Base-by-base conservation (phyloP, 2,797 vertebrate genomes). In the Pempheris klunzingeri region DNA sequence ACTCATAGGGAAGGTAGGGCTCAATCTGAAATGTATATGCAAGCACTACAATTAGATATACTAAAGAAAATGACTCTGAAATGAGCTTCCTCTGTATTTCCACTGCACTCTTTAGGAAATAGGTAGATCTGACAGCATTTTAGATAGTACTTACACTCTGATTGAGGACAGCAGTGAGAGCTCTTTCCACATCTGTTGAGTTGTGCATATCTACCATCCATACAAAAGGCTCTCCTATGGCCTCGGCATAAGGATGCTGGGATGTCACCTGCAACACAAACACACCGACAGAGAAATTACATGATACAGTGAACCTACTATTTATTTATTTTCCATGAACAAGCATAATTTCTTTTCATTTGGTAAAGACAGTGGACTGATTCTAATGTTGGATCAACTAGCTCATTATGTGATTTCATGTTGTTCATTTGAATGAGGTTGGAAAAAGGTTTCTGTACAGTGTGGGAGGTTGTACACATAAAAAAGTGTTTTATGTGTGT, bases 171-270 rank as follows among this genome's bases (percentile, higher is more conserved):
- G 94, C 94, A 90, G 94, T 94, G 71, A 98, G 93, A 0, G 96
- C 96, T 73, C 88, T 94, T 70, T 98, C 96, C 7, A 98, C 97
- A 84, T 97, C 96, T 5, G 90, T 93, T 7, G 92, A 92, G 82
- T 97, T 92, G 9, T 92, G 90, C 71, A 98, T 97, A 82, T 99
- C 94, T 47, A 98, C 96, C 17, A 95, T 97, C 96, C 96, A 98
- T 47, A 98, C 96, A 0, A 98, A 97, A 0, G 97, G 97, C 70
- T 93, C 96, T 30, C 97, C 96, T 2, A 98, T 97, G 87, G 96
- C 96, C 89, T 98, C 97, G 2, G 96, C 97, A 3, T 98, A 98
- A 0, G 97, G 97, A 68, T 98, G 96, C 89, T 98, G 97, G 11
- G 97, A 99, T 3, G 97, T 96, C 74, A 99, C 22, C 97, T 98